These are phyloP conservation scores for Pammene fasciana DNA, from an alignment of 2,888 invertebrate species.

Conservation along the genomic window DNA sequence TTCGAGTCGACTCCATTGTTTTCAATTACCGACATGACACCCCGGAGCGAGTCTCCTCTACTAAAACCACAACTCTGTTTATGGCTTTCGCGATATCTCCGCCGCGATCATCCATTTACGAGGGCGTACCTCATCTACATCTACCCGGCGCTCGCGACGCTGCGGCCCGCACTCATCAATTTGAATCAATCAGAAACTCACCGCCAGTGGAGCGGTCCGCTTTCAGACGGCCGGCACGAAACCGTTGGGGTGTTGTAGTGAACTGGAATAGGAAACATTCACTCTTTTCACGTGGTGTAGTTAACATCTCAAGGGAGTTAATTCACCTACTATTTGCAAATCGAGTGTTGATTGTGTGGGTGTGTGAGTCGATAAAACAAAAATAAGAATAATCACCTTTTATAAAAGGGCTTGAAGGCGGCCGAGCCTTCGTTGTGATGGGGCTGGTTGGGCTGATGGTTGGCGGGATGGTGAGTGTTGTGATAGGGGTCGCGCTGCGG, in stretches of 20 bases:
- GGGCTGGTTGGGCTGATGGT: conserved; percentile 77
- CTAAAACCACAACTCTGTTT: conserved; percentile 75
- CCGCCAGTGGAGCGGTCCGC: conserved; percentile 70
- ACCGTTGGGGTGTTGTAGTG: conserved; percentile 88
- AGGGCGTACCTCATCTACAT: conserved; percentile 67
- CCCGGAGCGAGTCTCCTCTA: conserved; percentile 68
- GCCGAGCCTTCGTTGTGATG: conserved; percentile 84
- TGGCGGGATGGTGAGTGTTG: conserved; percentile 80
- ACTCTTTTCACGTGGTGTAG: conserved; percentile 67
- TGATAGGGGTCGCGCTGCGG: conserved; percentile 83
- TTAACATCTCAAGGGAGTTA: conserved; percentile 50
- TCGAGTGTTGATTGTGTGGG: conserved; percentile 38
- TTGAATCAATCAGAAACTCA: conserved; percentile 73
- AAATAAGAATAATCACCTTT: conserved; percentile 86
- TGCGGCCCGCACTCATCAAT: conserved; percentile 55
- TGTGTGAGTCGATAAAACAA: conserved; percentile 29
- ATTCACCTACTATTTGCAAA: conserved; percentile 39
- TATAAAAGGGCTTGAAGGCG: conserved; percentile 95
- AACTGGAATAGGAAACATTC: conserved; percentile 81
- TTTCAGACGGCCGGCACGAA: conserved; percentile 90
- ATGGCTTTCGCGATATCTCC: conserved; percentile 72
- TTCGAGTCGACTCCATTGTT: conserved; percentile 78
- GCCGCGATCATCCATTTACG: conserved; percentile 74
- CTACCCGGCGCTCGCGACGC: conserved; percentile 48
- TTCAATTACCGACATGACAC: conserved; percentile 82